phyloP scores from a whole-genome alignment of 2,113 vertebrate genomes.

The Grammomys dolichurus region DNA sequence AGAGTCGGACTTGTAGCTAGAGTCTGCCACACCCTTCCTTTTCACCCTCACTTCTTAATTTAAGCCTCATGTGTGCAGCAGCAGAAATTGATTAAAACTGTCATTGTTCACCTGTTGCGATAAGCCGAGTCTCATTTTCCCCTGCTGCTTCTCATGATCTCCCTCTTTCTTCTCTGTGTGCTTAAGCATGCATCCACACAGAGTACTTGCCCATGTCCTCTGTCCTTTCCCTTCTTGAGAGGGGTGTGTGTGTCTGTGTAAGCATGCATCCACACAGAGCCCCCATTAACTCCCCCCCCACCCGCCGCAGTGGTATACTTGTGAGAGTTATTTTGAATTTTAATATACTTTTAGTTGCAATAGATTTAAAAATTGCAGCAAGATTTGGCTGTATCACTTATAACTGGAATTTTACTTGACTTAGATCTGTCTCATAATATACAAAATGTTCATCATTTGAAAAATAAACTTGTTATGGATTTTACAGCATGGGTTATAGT shows the following conservation, averaged over 20 bases:
- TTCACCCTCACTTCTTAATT: background rate
- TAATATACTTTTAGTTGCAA: constrained; percentile 36
- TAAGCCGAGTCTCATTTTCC: background rate
- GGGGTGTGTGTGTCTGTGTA: background rate
- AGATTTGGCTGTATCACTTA: constrained; percentile 34
- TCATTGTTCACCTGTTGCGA: background rate
- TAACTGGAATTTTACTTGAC: constrained; percentile 39
- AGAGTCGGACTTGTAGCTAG: background rate
- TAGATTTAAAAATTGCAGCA: constrained; percentile 1
- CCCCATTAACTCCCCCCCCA: background rate
- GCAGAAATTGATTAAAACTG: background rate
- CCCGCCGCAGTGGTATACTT: background rate
- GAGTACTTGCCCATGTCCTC: background rate
- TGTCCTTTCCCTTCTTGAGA: background rate
- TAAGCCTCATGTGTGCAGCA: background rate
- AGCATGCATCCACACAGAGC: background rate
- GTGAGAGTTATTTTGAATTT: constrained; percentile 55
- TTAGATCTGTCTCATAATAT: constrained; percentile 20
- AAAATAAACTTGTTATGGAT: background rate
- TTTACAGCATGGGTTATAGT: background rate
- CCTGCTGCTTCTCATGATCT: background rate
- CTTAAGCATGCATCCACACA: background rate
- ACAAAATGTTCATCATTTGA: constrained; percentile 40
- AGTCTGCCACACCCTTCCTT: constrained; percentile 25
- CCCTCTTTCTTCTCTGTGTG: background rate